A percentile compares a stretch with the other conserved stretches of the same genome.
Evolutionary conservation across 1,140 invertebrate species (phyloP).

Genomic region (Reticulitermes speratus): DNA sequence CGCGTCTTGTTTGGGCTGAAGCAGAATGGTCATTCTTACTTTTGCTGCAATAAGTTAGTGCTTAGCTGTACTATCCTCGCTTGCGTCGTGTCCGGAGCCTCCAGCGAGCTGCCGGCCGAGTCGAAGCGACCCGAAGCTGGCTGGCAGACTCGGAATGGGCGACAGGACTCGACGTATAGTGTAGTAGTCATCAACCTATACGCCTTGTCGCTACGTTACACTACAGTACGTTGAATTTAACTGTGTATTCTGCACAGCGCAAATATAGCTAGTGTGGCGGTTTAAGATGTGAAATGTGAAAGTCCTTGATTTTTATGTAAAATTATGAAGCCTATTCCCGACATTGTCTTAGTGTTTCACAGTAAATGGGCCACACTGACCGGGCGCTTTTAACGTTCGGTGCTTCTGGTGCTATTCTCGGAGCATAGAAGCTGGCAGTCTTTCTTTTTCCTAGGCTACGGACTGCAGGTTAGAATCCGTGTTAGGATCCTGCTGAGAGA

Average conservation of each 20-base stretch:
- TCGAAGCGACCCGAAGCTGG: neutral
- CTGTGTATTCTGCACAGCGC: neutral
- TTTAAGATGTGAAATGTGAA: neutral
- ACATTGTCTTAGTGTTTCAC: neutral
- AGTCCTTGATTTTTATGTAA: neutral
- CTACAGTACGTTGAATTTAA: too few species aligned
- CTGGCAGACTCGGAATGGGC: neutral
- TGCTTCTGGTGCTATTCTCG: neutral
- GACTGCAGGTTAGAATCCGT: neutral
- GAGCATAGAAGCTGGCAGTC: neutral
- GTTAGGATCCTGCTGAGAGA: neutral
- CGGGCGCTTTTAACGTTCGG: neutral
- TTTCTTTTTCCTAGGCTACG: neutral
- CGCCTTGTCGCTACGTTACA: neutral
- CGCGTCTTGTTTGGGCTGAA: too few species aligned
- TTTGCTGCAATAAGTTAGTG: neutral
- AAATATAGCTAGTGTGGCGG: neutral
- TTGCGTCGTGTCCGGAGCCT: neutral
- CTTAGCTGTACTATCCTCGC: neutral
- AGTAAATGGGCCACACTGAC: neutral
- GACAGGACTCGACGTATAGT: neutral
- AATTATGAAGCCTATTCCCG: neutral
- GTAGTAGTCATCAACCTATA: neutral
- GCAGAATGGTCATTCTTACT: neutral
- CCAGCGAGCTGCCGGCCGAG: neutral